Evolutionary conservation across 2,797 vertebrate species (phyloP), one percentile per base, ranked within the genome.

Genomic region (Myiotriccus ornatus): DNA sequence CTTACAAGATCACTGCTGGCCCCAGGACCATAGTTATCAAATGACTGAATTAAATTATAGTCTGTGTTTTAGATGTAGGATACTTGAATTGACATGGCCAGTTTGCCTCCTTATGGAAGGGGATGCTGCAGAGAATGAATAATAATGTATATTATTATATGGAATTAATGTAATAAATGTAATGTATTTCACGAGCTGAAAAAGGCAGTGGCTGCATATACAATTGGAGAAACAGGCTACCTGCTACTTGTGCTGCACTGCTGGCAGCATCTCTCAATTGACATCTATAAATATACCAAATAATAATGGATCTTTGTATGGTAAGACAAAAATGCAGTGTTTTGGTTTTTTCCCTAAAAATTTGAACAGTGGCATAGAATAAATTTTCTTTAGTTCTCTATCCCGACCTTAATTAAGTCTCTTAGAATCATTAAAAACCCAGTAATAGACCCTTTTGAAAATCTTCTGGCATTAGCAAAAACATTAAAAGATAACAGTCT

Each of bases 401-500:
- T 64, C 25, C 37, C 22, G 52, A 6, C 34, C 14, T 82, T 92
- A 90, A 89, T 93, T 73, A 85, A 80, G 8, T 50, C 34, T 84
- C 32, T 69, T 77, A 52, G 52, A 93, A 79, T 90, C 0, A 30
- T 84, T 83, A 44, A 85, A 78, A 84, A 74, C 12, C 7, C 23
- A 44, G 14, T 74, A 87, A 93, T 4, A 84, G 39, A 62, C 4
- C 1, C n/a, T 69, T 94, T 80, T 63, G 68, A 90, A 96, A 92
- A 76, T 73, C 46, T 55, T 85, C 56, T 43, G 91, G 37, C 10
- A n/a, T 19, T 44, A 56, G 53, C 6, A 92, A 65, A 92, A 87
- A 57, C 57, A 90, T 93, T 89, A 89, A 70, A 92, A 87, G 77
- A 89, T 92, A 91, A 49, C 6, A 71, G 89, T 95, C 68, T 56